Base-by-base conservation (phyloP, 2,888 invertebrate genomes). In the Morpho deidamia region DNA sequence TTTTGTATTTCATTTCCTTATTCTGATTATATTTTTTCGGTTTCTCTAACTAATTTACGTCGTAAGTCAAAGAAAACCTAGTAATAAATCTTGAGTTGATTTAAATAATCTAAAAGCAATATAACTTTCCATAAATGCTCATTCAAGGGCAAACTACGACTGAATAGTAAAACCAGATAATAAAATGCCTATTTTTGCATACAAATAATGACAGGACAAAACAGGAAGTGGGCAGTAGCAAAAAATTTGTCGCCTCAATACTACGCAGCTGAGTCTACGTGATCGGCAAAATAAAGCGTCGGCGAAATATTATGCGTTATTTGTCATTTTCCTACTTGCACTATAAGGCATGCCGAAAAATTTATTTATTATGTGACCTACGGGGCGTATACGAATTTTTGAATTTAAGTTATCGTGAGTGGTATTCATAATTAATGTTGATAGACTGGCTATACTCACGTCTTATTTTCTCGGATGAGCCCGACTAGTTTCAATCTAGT, bases 201-300 rank as follows among this genome's bases (percentile, higher is more conserved):
- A 51, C 41, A 43, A 53, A 45, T 44, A 50, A 53, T 41, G 12
- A 38, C 49, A 44, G 45, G 40, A 44, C 60, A 65, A 63, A 68
- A 72, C 74, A 78, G 77, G 78, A 81, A 72, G 69, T 59, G 54
- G 57, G 61, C 64, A 59, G 64, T 69, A 59, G 58, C 69, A 66
- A 73, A 73, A 73, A 74, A 72, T 65, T 61, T 61, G 69, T 63
- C 60, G 62, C 61, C 63, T 58, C 64, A 46, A 56, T 56, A 51
- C 62, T 67, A 62, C 68, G 64, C 58, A 63, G 65, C 64, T 61
- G 52, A 61, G 67, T 63, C 54, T 77, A 82, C 83, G 83, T 82
- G 83, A 82, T 78, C 65, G 60, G 77, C 69, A 70, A 71, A 63
- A 70, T 61, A 68, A 72, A 72, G 63, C 59, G 62, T 69, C 68